A percentile compares a stretch with the other conserved stretches of the same genome.
These are phyloP conservation scores for Sminthurinus aureus DNA, from an alignment of 2,888 invertebrate species.

Conservation along the genomic window DNA sequence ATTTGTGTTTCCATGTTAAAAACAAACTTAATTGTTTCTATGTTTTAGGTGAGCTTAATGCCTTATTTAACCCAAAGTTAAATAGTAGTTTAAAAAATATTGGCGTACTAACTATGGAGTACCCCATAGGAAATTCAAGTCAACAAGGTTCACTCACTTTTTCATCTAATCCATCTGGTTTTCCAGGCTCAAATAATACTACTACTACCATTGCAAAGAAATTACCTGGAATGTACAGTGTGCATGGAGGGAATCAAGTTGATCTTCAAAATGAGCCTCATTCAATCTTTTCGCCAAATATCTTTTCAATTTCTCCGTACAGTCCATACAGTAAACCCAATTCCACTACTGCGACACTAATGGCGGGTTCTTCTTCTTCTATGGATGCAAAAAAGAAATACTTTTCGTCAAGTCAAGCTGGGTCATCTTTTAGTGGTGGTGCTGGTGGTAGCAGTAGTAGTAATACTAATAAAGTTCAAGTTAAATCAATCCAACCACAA, in stretches of 20 bases:
- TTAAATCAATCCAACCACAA: neutral
- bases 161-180: neutral
- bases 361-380: neutral
- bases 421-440: neutral
- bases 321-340: neutral
- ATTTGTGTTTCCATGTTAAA: too few species aligned
- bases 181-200: neutral
- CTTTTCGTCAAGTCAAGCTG: neutral
- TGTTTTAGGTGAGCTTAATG: conserved; percentile 33
- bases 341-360: neutral
- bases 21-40: too few species aligned
- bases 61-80: conserved; percentile 20
- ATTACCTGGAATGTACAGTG: neutral
- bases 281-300: neutral
- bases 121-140: conserved; percentile 35
- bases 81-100: conserved; percentile 50
- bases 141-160: neutral
- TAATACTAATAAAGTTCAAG: too few species aligned
- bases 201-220: neutral
- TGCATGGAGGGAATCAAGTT: neutral
- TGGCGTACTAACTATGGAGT: conserved; percentile 51
- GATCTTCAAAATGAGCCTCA: conserved; percentile 18
- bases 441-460: neutral
- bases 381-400: neutral
- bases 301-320: neutral